phyloP scores from a whole-genome alignment of 1,140 invertebrate genomes.

The Caenorhabditis tropicalis region DNA sequence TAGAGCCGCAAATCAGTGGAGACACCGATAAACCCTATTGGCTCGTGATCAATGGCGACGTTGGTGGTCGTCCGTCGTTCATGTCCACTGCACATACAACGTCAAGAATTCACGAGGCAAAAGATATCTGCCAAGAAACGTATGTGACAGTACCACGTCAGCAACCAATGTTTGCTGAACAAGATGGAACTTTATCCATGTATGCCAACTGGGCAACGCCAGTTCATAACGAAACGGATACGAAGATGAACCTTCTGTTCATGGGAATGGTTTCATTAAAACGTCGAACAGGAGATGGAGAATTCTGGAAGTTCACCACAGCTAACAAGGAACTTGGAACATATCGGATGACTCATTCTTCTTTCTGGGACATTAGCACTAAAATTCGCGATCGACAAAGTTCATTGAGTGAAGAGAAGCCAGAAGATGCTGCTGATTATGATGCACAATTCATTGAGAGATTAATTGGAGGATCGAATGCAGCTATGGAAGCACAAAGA shows the following conservation, averaged over 20 bases:
- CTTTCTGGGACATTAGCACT: slow-evolving; percentile 73
- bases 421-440: neutral
- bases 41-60: slow-evolving; percentile 20
- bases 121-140: slow-evolving; percentile 79
- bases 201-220: slow-evolving; percentile 86
- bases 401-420: slow-evolving; percentile 27
- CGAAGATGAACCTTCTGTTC: slow-evolving; percentile 58
- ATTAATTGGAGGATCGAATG: neutral
- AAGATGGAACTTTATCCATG: slow-evolving; percentile 86
- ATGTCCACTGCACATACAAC: neutral
- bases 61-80: neutral
- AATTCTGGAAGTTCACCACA: slow-evolving; percentile 77
- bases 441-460: slow-evolving; percentile 24
- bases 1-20: slow-evolving; percentile 40
- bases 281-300: slow-evolving; percentile 42
- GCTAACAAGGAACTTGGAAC: slow-evolving; percentile 73
- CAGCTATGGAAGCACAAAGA: neutral
- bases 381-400: slow-evolving; percentile 23
- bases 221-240: slow-evolving; percentile 49
- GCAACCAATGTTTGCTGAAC: slow-evolving; percentile 88
- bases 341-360: slow-evolving; percentile 80
- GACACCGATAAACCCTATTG: slow-evolving; percentile 45
- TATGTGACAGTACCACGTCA: slow-evolving; percentile 89
- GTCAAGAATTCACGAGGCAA: neutral
- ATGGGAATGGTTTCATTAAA: slow-evolving; percentile 56